phyloP scores from a whole-genome alignment of 1,140 invertebrate species.

The Halesus radiatus region DNA sequence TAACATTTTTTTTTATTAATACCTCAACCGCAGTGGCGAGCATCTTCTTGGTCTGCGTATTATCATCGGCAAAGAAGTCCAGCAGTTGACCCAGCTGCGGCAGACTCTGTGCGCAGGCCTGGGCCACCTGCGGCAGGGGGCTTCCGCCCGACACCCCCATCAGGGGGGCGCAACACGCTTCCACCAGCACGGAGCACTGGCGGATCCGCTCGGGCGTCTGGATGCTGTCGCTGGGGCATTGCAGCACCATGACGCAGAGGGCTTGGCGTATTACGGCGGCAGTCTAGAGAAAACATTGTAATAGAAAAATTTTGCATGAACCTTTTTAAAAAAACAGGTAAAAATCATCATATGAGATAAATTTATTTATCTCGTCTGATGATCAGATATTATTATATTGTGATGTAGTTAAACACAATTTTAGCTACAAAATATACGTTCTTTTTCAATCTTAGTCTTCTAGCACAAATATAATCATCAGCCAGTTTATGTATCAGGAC shows the following conservation, averaged over 20 bases:
- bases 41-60: constrained; percentile 72
- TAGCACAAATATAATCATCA: too few relatives aligned
- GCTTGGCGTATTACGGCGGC: constrained; percentile 66
- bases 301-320: too few relatives aligned
- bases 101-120: constrained; percentile 59
- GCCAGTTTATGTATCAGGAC: too few relatives aligned
- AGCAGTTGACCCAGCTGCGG: constrained; percentile 66
- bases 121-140: constrained; percentile 45
- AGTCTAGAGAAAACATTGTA: constrained; percentile 61
- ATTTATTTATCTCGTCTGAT: too few relatives aligned
- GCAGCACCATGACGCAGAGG: constrained; percentile 67
- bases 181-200: constrained; percentile 59
- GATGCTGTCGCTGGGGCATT: constrained; percentile 69
- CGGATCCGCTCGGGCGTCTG: constrained; percentile 61
- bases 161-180: constrained; percentile 56
- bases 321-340: too few relatives aligned
- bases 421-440: too few relatives aligned
- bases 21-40: constrained; percentile 62
- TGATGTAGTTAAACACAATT: too few relatives aligned
- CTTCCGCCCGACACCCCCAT: not conserved
- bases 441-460: too few relatives aligned
- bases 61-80: constrained; percentile 63
- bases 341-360: too few relatives aligned
- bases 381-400: too few relatives aligned
- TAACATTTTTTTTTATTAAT: not conserved